phyloP scores from a whole-genome alignment of 1,140 invertebrate species.

The Thalassaphorura encarpata region DNA sequence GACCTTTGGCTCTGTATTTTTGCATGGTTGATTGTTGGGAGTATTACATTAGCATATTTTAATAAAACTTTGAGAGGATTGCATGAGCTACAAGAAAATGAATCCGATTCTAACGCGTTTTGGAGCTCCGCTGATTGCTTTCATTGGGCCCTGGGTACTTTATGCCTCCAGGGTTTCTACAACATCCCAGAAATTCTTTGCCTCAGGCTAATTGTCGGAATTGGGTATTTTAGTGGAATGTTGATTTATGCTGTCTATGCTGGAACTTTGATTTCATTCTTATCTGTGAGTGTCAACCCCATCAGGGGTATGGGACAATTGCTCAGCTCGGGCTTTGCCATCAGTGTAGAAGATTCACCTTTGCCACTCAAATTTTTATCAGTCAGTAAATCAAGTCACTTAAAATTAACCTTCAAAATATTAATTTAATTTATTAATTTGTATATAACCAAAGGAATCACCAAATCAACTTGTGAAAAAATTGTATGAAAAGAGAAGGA shows the following conservation, averaged over 20 bases:
- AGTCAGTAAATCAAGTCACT: background rate
- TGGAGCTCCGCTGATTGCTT: slow-evolving; percentile 12
- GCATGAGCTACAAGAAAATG: no score
- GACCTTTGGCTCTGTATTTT: slow-evolving; percentile 14
- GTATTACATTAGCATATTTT: no score
- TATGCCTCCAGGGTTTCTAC: slow-evolving; percentile 10
- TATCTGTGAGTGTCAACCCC: slow-evolving; percentile 10
- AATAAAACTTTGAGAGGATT: no score
- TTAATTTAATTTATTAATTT: background rate
- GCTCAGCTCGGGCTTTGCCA: background rate
- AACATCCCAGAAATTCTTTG: background rate
- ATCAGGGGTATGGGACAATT: slow-evolving; percentile 8
- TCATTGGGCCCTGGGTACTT: slow-evolving; percentile 4
- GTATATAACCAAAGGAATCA: background rate
- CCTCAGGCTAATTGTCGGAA: slow-evolving; percentile 5
- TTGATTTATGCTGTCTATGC: slow-evolving; percentile 15
- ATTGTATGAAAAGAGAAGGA: background rate
- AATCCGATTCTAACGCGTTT: background rate
- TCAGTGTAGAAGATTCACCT: background rate
- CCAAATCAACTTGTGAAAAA: background rate
- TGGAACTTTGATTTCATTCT: slow-evolving; percentile 17
- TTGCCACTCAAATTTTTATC: slow-evolving; percentile 4
- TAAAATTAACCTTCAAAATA: no score
- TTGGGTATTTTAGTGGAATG: background rate
- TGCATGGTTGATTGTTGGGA: no score